Base-by-base conservation (phyloP, 2,797 vertebrate genomes). In the Typhlichthys eigenmanni region DNA sequence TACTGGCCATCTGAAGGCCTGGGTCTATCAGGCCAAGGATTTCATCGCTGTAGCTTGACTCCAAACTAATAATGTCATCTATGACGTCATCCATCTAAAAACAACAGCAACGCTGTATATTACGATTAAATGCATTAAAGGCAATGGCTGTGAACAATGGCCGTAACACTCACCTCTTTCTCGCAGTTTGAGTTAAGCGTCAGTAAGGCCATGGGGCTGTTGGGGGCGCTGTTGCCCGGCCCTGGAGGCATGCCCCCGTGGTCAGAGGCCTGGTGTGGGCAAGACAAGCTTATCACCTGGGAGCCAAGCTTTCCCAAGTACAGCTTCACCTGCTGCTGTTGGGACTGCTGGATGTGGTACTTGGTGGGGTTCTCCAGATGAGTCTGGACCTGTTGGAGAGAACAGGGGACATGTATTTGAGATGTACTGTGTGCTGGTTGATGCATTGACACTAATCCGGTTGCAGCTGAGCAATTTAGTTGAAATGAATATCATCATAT, bases 181-280 rank as follows among this genome's bases (percentile, higher is more conserved):
- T 99, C 97, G 80, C 96, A 98, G 93, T 95, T 97, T 79, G 95
- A 94, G 92, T 95, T 97, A 59, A 99, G 93, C 68, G 96, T 98
- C 75, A 98, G 93, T 94, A 98, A 93, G 75, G 97, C 97, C 97
- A 99, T 99, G 8, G 97, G 97, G 88, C 97, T 99, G 94, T 98
- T 99, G 83, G 97, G 97, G 3, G 97, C 96, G 52, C 97, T 99
- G 95, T 93, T 98, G 83, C 95, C 96, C 51, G 94, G 94, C 83
- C 96, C 95, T 53, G 96, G 95, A 45, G 95, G 96, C 95, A 98
- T 96, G 83, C 91, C 92, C 90, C 95, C 93, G 82, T 95, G 95
- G 72, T 99, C 95, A 80, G 93, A 91, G 60, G 93, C 92, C 93
- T 96, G 96, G 92, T 93, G 94, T 85, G 92, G 91, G 85, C 95